A percentile compares a stretch with the other conserved stretches of the same genome.
These are phyloP conservation scores for Forbesichthys papilliferus DNA, from an alignment of 2,113 vertebrate species.

Conservation along the genomic window DNA sequence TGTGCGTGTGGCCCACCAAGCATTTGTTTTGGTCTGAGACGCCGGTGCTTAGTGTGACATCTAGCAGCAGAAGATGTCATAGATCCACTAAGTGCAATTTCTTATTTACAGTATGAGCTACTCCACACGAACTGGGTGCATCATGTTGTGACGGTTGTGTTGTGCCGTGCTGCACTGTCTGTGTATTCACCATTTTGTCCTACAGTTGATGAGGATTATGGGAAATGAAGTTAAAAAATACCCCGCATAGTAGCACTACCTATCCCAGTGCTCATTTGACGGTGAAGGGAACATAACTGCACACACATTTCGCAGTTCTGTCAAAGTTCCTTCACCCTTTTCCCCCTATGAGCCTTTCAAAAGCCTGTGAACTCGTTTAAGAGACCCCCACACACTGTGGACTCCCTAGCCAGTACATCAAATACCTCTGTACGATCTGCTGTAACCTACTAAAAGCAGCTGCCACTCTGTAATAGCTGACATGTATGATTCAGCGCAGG, in stretches of 20 bases:
- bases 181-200: too few species aligned
- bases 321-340: not conserved
- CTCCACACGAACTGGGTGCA: too few species aligned
- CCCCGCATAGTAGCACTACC: too few species aligned
- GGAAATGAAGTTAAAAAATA: not conserved
- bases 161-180: too few species aligned
- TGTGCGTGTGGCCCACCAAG: too few species aligned
- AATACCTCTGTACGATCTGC: conserved; percentile 17
- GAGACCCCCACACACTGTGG: conserved; percentile 29
- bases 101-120: too few species aligned
- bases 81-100: too few species aligned
- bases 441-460: conserved; percentile 33
- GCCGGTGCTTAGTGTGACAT: too few species aligned
- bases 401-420: conserved; percentile 34
- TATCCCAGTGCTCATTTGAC: not conserved
- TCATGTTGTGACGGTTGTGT: too few species aligned
- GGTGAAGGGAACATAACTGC: not conserved
- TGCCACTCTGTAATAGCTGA: conserved; percentile 50
- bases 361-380: not conserved
- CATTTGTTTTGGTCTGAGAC: too few species aligned
- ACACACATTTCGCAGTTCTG: too few species aligned
- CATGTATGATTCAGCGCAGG: conserved; percentile 62
- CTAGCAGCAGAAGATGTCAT: too few species aligned
- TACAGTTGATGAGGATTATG: not conserved
- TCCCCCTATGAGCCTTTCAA: not conserved